Evolutionary conservation across 1,140 invertebrate species (phyloP).

Genomic region (Drosophila sulfurigaster): DNA sequence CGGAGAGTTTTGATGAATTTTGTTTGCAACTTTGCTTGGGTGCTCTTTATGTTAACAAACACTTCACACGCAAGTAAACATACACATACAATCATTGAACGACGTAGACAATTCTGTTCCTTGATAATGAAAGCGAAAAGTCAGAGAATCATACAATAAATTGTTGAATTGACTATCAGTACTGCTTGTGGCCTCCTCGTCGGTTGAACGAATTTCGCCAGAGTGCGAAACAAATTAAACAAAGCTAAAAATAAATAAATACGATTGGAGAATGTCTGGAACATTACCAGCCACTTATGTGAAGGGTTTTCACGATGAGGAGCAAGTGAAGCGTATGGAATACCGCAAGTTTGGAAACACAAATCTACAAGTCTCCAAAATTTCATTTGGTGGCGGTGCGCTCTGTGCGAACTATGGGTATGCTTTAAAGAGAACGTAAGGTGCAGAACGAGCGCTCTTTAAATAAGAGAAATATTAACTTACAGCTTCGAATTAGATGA

Average conservation of each 20-base stretch:
- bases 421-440: background rate
- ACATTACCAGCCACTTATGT: conserved; percentile 86
- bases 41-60: conserved; percentile 13
- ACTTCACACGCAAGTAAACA: background rate
- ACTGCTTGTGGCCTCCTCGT: background rate
- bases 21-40: conserved; percentile 4
- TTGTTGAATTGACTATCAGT: conserved; percentile 29
- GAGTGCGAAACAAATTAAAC: conserved; percentile 16
- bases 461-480: background rate
- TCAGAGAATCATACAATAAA: conserved; percentile 26
- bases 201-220: conserved; percentile 23
- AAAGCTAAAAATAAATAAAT: conserved; percentile 3
- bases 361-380: conserved; percentile 86
- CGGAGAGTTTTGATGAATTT: background rate
- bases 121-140: conserved; percentile 16
- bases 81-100: background rate
- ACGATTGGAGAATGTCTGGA: conserved; percentile 55
- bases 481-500: conserved; percentile 87
- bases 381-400: conserved; percentile 86
- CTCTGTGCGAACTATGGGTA: conserved; percentile 66
- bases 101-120: background rate
- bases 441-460: background rate
- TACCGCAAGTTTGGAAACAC: conserved; percentile 87
- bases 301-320: conserved; percentile 87
- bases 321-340: conserved; percentile 86